Conservation (phyloP, 2,113 vertebrate species). For the Nerophis ophidion region DNA sequence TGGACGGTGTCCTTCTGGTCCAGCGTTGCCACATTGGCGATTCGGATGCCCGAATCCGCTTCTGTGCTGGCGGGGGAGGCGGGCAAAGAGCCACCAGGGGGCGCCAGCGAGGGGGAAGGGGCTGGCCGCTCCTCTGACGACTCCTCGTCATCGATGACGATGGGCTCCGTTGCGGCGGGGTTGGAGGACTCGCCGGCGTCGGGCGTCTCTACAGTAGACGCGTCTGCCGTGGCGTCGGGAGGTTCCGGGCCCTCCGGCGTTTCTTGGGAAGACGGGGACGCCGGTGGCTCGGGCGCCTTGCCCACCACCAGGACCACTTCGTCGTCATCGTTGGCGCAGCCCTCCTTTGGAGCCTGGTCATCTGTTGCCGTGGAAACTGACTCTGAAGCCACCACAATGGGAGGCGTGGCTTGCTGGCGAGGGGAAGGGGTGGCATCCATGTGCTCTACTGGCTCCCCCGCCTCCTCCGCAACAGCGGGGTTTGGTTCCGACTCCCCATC, state of each 20-base stretch:
- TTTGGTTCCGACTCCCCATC: slow-evolving; percentile 78
- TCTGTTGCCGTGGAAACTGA: slow-evolving; percentile 59
- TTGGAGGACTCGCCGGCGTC: slow-evolving; percentile 38
- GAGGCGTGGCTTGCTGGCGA: slow-evolving; percentile 45
- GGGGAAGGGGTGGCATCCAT: slow-evolving; percentile 83
- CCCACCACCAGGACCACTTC: slow-evolving; percentile 93
- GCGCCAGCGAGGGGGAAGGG: slow-evolving; percentile 46
- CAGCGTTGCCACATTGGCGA: slow-evolving; percentile 94
- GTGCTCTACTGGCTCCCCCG: slow-evolving; percentile 71
- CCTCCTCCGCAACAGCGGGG: slow-evolving; percentile 59
- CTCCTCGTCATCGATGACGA: slow-evolving; percentile 97
- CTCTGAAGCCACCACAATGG: slow-evolving; percentile 43
- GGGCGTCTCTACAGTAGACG: slow-evolving; percentile 9
- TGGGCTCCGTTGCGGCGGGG: slow-evolving; percentile 83
- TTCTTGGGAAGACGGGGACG: slow-evolving; percentile 37
- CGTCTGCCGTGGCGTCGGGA: slow-evolving; percentile 20
- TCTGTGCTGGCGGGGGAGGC: slow-evolving; percentile 86
- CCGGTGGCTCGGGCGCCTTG: slow-evolving; percentile 52
- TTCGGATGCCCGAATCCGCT: slow-evolving; percentile 94
- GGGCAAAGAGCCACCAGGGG: slow-evolving; percentile 32
- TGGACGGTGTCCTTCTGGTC: slow-evolving; percentile 59
- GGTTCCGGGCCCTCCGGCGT: slow-evolving; percentile 44
- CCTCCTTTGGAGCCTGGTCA: slow-evolving; percentile 44
- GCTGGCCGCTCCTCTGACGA: slow-evolving; percentile 79
- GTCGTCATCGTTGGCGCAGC: slow-evolving; percentile 67